phyloP scores from a whole-genome alignment of 1,140 invertebrate species.

The Neodiprion fabricii region DNA sequence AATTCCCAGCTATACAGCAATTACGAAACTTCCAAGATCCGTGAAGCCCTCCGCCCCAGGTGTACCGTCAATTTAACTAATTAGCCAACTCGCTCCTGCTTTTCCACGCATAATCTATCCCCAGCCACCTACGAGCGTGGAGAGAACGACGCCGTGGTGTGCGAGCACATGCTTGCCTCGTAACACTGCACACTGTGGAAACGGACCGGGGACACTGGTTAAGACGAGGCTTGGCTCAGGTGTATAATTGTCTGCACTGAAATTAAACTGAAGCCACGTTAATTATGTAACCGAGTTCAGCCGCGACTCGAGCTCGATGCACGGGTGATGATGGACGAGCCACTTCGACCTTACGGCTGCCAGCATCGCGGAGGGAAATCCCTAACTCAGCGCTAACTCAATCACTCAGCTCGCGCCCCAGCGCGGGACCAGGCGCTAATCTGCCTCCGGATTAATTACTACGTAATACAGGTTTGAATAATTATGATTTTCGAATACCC shows the following conservation, averaged over 20 bases:
- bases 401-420: slow-evolving; percentile 54
- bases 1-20: too few species aligned
- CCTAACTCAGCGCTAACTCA: slow-evolving; percentile 59
- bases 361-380: slow-evolving; percentile 53
- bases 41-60: too few species aligned
- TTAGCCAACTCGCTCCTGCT: too few species aligned
- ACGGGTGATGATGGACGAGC: slow-evolving; percentile 60
- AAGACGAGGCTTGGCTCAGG: background rate
- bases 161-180: too few species aligned
- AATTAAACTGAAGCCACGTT: slow-evolving; percentile 62
- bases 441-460: slow-evolving; percentile 59
- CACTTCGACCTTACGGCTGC: slow-evolving; percentile 50
- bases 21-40: too few species aligned
- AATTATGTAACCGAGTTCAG: slow-evolving; percentile 52
- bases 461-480: slow-evolving; percentile 51
- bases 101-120: too few species aligned
- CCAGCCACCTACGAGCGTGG: too few species aligned
- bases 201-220: background rate
- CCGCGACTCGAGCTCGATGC: slow-evolving; percentile 36
- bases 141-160: too few species aligned
- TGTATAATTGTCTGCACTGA: slow-evolving; percentile 51
- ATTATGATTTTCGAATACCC: slow-evolving; percentile 33
- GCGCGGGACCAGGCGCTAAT: slow-evolving; percentile 49
- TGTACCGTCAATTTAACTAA: too few species aligned
- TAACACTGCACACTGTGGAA: too few species aligned